These are phyloP conservation scores for Netelia inedita DNA, from an alignment of 2,888 invertebrate genomes.

Conservation along the genomic window DNA sequence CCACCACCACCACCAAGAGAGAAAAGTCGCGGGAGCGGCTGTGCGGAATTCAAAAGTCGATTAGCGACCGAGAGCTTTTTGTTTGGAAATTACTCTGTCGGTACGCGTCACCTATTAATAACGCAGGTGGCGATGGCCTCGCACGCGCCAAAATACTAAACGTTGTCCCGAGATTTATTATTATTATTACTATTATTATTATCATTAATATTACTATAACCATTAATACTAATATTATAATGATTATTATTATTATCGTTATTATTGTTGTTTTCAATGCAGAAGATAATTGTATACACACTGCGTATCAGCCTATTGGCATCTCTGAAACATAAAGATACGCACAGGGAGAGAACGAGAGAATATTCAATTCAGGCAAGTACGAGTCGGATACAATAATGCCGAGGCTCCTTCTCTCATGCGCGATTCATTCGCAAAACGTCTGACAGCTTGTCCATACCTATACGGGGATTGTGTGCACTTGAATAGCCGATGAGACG, in stretches of 20 bases:
- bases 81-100: slow-evolving; percentile 17
- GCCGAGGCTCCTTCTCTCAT: neutral
- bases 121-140: slow-evolving; percentile 5
- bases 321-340: neutral
- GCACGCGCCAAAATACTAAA: neutral
- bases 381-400: slow-evolving; percentile 19
- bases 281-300: neutral
- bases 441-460: slow-evolving; percentile 48
- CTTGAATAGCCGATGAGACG: slow-evolving; percentile 28
- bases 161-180: neutral
- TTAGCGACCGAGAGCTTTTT: slow-evolving; percentile 62
- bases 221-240: neutral
- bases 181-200: neutral
- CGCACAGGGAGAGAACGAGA: slow-evolving; percentile 13
- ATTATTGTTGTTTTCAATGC: neutral
- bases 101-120: slow-evolving; percentile 26
- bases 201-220: neutral
- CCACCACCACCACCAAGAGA: slow-evolving; percentile 16
- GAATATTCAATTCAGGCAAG: slow-evolving; percentile 28
- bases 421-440: slow-evolving; percentile 22
- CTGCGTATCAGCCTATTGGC: slow-evolving; percentile 3
- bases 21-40: slow-evolving; percentile 49
- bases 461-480: neutral
- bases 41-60: slow-evolving; percentile 66
- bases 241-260: neutral